Evolutionary conservation across 1,140 invertebrate species (phyloP).

Genomic region (Panagrolaimus sp.): DNA sequence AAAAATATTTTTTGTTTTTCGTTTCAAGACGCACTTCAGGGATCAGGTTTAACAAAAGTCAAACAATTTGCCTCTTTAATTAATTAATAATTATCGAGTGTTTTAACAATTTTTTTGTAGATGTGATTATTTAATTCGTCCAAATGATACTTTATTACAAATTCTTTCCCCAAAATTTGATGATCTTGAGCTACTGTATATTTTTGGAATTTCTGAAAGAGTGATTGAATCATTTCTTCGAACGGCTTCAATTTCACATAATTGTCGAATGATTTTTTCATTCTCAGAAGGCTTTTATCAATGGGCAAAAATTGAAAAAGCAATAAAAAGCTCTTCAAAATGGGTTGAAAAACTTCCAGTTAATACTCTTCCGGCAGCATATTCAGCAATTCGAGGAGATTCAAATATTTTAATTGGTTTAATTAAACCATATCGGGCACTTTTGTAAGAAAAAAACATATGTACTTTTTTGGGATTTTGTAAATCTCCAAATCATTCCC

Average conservation of each 20-base stretch:
- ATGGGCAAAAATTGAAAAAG: background rate
- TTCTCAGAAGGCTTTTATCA: slow-evolving; percentile 14
- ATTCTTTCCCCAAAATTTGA: background rate
- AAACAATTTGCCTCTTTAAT: too few relatives aligned
- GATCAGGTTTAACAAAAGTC: too few relatives aligned
- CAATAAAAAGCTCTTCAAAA: background rate
- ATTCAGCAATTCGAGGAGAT: background rate
- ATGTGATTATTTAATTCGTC: slow-evolving; percentile 11
- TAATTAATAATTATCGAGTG: too few relatives aligned
- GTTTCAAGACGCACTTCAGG: too few relatives aligned
- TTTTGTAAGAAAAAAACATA: too few relatives aligned
- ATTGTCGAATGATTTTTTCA: slow-evolving; percentile 7
- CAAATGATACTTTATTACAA: slow-evolving; percentile 3
- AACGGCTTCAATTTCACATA: background rate
- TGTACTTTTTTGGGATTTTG: too few relatives aligned
- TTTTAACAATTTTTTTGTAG: too few relatives aligned
- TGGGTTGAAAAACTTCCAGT: background rate
- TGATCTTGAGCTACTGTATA: background rate
- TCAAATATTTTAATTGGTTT: background rate
- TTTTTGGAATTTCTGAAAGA: background rate
- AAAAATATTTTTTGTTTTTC: too few relatives aligned
- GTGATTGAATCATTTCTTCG: background rate
- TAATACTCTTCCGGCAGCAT: background rate
- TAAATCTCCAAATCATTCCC: too few relatives aligned
- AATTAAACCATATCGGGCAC: background rate